Percentiles rank a stretch among this genome's conserved stretches.
phyloP scores from a whole-genome alignment of 2,888 invertebrate species.

The Macrosiphum euphorbiae region DNA sequence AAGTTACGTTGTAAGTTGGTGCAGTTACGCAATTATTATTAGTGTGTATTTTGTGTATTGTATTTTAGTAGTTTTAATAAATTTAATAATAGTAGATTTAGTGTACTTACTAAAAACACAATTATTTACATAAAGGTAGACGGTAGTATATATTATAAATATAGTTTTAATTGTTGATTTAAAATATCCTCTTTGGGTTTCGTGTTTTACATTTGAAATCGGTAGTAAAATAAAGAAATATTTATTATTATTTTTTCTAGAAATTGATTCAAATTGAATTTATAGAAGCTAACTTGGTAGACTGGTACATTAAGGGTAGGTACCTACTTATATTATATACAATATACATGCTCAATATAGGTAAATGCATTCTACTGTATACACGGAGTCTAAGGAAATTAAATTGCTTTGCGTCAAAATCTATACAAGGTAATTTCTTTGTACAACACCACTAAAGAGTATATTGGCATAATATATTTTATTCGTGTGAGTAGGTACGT shows the following conservation, averaged over 20 bases:
- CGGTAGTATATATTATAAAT: not conserved
- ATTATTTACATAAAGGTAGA: not conserved
- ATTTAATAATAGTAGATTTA: not conserved
- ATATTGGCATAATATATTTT: not conserved
- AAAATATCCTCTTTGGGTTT: not conserved
- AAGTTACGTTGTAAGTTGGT: not conserved
- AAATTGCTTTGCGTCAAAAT: not conserved
- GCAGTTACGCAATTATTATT: not conserved
- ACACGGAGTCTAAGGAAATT: not conserved
- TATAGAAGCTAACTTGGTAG: not conserved
- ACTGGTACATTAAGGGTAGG: not conserved
- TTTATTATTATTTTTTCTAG: not conserved
- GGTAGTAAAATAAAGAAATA: not conserved
- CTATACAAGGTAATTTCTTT: slow-evolving; percentile 8
- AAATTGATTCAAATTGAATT: slow-evolving; percentile 11
- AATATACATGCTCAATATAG: not conserved
- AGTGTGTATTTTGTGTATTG: not conserved
- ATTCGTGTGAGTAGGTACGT: not conserved
- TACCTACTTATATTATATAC: not conserved
- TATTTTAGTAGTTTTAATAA: not conserved
- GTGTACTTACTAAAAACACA: not conserved
- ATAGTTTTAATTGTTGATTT: not conserved
- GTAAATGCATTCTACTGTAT: not conserved
- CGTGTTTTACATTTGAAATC: not conserved
- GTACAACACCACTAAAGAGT: not conserved